A percentile compares a stretch with the other conserved stretches of the same genome.
These are phyloP conservation scores for Sternarchorhynchus goeldii DNA, from an alignment of 2,797 vertebrate genomes.

Conservation along the genomic window DNA sequence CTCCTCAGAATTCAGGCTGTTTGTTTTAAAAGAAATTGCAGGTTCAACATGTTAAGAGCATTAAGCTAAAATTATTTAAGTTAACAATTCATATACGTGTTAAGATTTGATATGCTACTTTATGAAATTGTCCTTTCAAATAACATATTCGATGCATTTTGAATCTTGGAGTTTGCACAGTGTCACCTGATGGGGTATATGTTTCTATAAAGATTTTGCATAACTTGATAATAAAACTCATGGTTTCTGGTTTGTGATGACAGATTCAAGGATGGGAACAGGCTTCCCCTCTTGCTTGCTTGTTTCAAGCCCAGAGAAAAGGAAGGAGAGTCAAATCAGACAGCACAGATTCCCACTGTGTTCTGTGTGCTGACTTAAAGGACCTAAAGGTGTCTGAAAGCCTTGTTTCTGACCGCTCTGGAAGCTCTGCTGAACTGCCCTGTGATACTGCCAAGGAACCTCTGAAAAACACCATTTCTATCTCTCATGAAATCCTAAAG, in stretches of 20 bases:
- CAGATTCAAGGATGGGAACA: constrained; percentile 81
- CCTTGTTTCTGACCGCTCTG: constrained; percentile 42
- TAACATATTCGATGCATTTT: too few species aligned
- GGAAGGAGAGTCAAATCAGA: constrained; percentile 63
- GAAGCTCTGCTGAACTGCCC: constrained; percentile 42
- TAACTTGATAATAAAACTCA: constrained; percentile 4
- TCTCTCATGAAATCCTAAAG: constrained; percentile 10
- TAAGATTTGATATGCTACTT: too few species aligned
- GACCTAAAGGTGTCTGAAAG: constrained; percentile 51
- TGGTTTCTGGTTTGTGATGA: constrained; percentile 35
- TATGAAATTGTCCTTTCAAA: too few species aligned
- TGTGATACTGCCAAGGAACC: constrained; percentile 26
- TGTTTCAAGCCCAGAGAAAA: constrained; percentile 70
- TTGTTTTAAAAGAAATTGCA: too few species aligned
- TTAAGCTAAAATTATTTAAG: too few species aligned
- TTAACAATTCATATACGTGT: too few species aligned
- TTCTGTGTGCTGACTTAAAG: constrained; percentile 64
- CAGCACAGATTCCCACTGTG: constrained; percentile 56
- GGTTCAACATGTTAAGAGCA: too few species aligned
- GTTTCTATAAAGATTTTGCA: too few species aligned
- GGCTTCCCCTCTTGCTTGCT: constrained; percentile 68
- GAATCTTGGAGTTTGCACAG: too few species aligned
- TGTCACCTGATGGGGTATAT: too few species aligned
- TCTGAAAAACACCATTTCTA: constrained; percentile 18
- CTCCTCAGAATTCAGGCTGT: too few species aligned